Conservation (phyloP, 2,797 vertebrate species). For the Esox masquinongy region DNA sequence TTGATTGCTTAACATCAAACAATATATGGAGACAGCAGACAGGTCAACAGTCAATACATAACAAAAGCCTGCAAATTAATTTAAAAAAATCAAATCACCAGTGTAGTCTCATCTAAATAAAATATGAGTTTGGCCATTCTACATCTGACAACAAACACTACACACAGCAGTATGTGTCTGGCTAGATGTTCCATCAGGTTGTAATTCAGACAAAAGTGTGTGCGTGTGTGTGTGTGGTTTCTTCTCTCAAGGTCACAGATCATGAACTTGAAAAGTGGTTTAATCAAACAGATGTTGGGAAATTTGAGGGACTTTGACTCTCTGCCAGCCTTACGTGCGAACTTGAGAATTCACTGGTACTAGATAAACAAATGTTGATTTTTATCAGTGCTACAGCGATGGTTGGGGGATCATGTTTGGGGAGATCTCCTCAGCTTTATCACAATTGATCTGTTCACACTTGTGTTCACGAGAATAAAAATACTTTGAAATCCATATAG, state of each 20-base stretch:
- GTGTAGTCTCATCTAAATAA: background rate
- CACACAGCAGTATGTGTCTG: background rate
- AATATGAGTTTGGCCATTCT: background rate
- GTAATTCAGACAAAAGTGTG: background rate
- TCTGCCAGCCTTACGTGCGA: background rate
- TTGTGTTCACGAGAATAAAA: background rate
- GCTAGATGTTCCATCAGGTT: background rate
- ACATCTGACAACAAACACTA: background rate
- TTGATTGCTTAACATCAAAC: no score
- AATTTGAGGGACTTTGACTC: background rate
- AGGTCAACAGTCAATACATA: no score
- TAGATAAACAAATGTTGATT: background rate
- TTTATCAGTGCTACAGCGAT: background rate
- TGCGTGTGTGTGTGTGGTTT: background rate
- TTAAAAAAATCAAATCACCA: background rate
- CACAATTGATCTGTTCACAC: background rate
- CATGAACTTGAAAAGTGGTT: background rate
- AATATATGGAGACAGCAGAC: no score
- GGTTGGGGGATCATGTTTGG: background rate
- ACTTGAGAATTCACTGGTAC: background rate
- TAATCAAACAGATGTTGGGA: background rate
- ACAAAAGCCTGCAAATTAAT: background rate
- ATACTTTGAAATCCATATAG: background rate
- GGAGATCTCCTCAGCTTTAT: no score
- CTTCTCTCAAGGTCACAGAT: background rate